These are phyloP conservation scores for Camarhynchus parvulus DNA, from an alignment of 2,113 vertebrate species.

Conservation along the genomic window DNA sequence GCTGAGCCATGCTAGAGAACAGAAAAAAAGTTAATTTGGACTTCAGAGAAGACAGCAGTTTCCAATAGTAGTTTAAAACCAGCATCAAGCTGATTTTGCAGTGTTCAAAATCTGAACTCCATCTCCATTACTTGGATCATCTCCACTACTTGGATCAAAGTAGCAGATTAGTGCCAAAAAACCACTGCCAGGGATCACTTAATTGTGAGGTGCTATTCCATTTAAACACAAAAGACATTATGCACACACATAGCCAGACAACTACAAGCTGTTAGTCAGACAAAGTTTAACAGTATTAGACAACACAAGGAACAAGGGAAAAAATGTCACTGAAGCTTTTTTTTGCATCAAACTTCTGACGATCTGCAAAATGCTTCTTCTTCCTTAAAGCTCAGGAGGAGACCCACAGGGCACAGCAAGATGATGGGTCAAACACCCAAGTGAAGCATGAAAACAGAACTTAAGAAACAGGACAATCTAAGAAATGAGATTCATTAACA, in stretches of 20 bases:
- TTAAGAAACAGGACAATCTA: neutral
- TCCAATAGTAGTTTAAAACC: neutral
- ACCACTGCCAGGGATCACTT: neutral
- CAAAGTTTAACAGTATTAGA: neutral
- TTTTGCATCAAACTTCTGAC: neutral
- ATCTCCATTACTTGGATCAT: neutral
- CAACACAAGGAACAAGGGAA: neutral
- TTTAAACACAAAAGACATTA: neutral
- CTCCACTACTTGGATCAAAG: neutral
- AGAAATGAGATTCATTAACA: neutral
- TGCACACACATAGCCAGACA: rapidly evolving
- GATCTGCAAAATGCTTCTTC: neutral
- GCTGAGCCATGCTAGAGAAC: neutral
- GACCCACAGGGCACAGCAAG: neutral
- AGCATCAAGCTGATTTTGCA: neutral
- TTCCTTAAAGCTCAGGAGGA: neutral
- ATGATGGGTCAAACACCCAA: neutral
- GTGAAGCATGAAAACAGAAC: neutral
- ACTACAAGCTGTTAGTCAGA: neutral
- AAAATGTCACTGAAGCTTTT: neutral
- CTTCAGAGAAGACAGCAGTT: neutral
- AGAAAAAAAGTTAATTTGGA: neutral
- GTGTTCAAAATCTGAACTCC: neutral
- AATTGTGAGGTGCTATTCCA: neutral
- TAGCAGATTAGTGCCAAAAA: neutral